Evolutionary conservation across 2,888 invertebrate genomes (phyloP).

Genomic region (Athrips mouffetella): DNA sequence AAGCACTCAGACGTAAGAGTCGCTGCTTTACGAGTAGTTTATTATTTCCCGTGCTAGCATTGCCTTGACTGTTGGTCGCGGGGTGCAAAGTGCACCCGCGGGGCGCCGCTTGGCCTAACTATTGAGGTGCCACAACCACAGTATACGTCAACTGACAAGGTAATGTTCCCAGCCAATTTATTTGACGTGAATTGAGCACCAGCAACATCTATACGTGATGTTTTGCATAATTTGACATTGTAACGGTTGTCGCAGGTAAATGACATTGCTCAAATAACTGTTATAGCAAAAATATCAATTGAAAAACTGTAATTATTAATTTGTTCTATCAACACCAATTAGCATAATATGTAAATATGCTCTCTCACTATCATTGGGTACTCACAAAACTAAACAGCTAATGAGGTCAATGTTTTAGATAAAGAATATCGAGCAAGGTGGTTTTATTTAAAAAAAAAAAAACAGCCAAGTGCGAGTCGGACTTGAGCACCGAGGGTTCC

Average conservation of each 20-base stretch:
- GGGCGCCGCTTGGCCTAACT: constrained; percentile 15
- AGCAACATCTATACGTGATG: constrained; percentile 6
- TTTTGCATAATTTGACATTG: constrained; percentile 6
- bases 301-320: constrained; percentile 30
- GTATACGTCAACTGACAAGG: constrained; percentile 8
- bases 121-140: constrained; percentile 1
- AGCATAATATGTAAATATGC: constrained; percentile 29
- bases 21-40: background rate
- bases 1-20: background rate
- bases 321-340: constrained; percentile 30
- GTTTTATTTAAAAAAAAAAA: too few species aligned
- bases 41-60: background rate
- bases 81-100: constrained; percentile 32
- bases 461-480: too few species aligned
- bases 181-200: constrained; percentile 13
- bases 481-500: too few species aligned
- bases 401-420: background rate
- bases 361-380: background rate
- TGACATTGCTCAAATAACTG: constrained; percentile 36
- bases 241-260: constrained; percentile 27
- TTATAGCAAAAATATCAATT: constrained; percentile 27
- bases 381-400: background rate
- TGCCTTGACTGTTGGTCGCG: background rate
- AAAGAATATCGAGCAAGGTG: too few species aligned
- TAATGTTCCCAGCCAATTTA: constrained; percentile 5